phyloP scores from a whole-genome alignment of 2,888 invertebrate genomes.

The Acheta domesticus region DNA sequence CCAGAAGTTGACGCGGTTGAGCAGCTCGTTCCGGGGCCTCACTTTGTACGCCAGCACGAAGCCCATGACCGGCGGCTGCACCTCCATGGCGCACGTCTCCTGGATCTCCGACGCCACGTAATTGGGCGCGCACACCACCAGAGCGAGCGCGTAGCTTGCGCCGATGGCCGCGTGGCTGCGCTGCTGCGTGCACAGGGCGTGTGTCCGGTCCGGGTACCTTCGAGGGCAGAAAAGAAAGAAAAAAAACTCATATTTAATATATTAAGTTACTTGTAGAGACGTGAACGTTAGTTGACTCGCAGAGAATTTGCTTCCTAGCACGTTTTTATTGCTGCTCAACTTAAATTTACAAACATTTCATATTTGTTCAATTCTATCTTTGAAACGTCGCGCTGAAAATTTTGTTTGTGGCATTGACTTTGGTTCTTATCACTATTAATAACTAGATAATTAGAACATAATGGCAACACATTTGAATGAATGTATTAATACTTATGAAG shows the following conservation, averaged over 20 bases:
- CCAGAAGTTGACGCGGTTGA: constrained; percentile 50
- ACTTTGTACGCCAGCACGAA: constrained; percentile 42
- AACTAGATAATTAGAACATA: no score
- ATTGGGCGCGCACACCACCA: constrained; percentile 51
- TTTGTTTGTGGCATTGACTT: no score
- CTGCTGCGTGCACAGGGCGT: constrained; percentile 45
- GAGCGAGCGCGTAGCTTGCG: constrained; percentile 47
- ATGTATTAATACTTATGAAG: no score
- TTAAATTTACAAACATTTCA: no score
- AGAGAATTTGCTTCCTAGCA: no score
- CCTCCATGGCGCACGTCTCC: constrained; percentile 27
- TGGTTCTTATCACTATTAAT: no score
- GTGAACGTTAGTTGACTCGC: no score
- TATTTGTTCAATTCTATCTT: no score
- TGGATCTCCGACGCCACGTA: constrained; percentile 48
- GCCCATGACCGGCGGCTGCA: background rate
- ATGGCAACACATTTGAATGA: no score
- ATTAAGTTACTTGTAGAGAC: no score
- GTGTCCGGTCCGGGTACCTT: constrained; percentile 51
- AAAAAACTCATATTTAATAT: no score
- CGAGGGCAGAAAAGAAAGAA: background rate
- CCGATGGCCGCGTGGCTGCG: constrained; percentile 47
- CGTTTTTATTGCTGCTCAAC: background rate
- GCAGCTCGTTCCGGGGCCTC: constrained; percentile 31
- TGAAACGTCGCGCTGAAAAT: no score